These are phyloP conservation scores for Machimus rusticus DNA, from an alignment of 2,888 invertebrate species.

Conservation along the genomic window DNA sequence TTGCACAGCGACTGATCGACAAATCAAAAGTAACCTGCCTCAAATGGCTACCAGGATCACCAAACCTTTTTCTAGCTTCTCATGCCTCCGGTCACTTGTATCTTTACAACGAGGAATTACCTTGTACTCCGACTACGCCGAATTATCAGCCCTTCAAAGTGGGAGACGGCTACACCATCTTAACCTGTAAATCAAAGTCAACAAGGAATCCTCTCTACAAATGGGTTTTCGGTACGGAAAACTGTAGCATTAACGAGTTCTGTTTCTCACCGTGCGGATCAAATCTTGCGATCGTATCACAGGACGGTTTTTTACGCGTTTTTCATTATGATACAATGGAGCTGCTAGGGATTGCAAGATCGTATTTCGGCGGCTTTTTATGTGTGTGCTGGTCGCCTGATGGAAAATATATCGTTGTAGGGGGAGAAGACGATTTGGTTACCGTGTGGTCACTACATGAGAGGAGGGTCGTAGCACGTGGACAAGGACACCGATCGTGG, in stretches of 20 bases:
- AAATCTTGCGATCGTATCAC: slow-evolving; percentile 92
- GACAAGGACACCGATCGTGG: slow-evolving; percentile 98
- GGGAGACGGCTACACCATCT: slow-evolving; percentile 92
- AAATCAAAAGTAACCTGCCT: slow-evolving; percentile 84
- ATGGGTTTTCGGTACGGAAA: slow-evolving; percentile 84
- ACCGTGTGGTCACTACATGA: slow-evolving; percentile 96
- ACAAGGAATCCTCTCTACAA: slow-evolving; percentile 94
- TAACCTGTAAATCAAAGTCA: slow-evolving; percentile 95
- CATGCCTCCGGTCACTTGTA: slow-evolving; percentile 97
- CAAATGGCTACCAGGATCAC: slow-evolving; percentile 95
- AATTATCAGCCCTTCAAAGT: slow-evolving; percentile 95
- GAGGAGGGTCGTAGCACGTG: slow-evolving; percentile 93
- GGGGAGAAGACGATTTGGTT: slow-evolving; percentile 98
- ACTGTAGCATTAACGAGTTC: slow-evolving; percentile 92
- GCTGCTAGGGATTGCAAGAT: slow-evolving; percentile 88
- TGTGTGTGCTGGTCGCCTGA: slow-evolving; percentile 99
- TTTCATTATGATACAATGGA: slow-evolving; percentile 99
- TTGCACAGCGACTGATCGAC: slow-evolving; percentile 61
- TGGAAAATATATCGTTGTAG: slow-evolving; percentile 92
- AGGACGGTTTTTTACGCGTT: slow-evolving; percentile 93
- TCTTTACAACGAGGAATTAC: slow-evolving; percentile 95
- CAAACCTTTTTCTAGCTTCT: slow-evolving; percentile 91
- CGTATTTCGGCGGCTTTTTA: slow-evolving; percentile 97
- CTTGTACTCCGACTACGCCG: slow-evolving; percentile 88
- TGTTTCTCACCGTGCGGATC: slow-evolving; percentile 95